A percentile compares a stretch with the other conserved stretches of the same genome.
Conservation (phyloP, 2,797 vertebrate species). For the Ceryle rudis region DNA sequence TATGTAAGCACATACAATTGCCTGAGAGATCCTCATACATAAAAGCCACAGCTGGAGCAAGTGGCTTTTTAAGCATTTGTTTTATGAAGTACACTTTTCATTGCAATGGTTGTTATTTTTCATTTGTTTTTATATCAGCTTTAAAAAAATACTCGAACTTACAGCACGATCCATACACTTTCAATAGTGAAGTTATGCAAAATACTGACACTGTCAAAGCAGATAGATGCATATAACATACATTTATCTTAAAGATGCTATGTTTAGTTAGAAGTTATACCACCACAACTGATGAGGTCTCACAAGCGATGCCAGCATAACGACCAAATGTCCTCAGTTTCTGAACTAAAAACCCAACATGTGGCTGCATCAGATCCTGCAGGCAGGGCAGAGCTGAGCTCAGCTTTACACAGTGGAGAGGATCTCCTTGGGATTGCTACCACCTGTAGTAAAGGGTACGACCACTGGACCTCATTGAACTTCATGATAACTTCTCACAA, state of each 20-base stretch:
- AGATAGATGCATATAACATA: background rate
- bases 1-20: slow-evolving; percentile 45
- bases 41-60: slow-evolving; percentile 57
- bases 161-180: background rate
- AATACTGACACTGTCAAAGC: background rate
- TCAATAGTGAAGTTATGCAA: background rate
- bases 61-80: slow-evolving; percentile 39
- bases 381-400: background rate
- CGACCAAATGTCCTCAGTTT: background rate
- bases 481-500: background rate
- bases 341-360: background rate
- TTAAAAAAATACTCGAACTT: background rate
- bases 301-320: background rate
- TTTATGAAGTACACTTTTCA: slow-evolving; percentile 57
- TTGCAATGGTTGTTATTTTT: slow-evolving; percentile 28
- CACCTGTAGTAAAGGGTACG: background rate
- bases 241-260: background rate
- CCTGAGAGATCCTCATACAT: background rate
- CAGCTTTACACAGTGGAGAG: background rate
- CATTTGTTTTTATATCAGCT: slow-evolving; percentile 26
- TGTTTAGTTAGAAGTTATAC: background rate
- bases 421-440: too few relatives aligned
- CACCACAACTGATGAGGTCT: background rate
- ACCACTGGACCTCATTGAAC: background rate
- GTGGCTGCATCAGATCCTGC: background rate